A percentile compares a stretch with the other conserved stretches of the same genome.
Evolutionary conservation across 2,113 vertebrate species (phyloP).

Genomic region (Conger conger): DNA sequence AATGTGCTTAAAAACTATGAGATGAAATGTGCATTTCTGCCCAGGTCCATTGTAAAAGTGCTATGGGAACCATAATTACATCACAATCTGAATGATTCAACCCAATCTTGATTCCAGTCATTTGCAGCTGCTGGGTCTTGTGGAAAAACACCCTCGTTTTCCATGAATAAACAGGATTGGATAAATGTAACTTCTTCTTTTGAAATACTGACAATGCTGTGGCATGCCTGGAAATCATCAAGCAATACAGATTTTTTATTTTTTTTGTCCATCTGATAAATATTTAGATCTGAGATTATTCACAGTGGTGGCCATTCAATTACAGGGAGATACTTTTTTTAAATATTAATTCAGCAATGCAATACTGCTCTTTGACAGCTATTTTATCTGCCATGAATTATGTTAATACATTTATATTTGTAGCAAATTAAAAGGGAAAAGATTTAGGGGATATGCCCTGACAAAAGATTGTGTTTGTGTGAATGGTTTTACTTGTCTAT

Average conservation of each 20-base stretch:
- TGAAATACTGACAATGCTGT: background rate
- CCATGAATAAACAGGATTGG: background rate
- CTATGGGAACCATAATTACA: background rate
- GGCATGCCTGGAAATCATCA: background rate
- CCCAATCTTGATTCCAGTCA: background rate
- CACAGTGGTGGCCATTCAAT: background rate
- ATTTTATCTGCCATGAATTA: conserved; percentile 8
- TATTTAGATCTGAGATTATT: conserved; percentile 2
- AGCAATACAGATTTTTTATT: background rate
- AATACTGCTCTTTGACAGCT: background rate
- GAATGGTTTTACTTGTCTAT: background rate
- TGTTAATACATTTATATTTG: background rate
- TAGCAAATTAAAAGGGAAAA: background rate
- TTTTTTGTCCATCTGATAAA: background rate
- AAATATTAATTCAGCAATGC: conserved; percentile 14
- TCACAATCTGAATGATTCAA: background rate
- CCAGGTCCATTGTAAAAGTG: background rate
- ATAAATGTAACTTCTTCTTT: background rate
- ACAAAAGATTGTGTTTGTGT: background rate
- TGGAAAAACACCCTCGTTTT: background rate
- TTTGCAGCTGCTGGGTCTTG: background rate
- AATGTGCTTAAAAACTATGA: background rate
- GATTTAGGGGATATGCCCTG: too few relatives aligned
- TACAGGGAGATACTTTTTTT: background rate
- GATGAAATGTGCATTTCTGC: background rate